Evolutionary conservation across 2,888 invertebrate genomes (phyloP), one percentile per base, ranked within the genome.

Genomic region (Hypsopygia costalis): DNA sequence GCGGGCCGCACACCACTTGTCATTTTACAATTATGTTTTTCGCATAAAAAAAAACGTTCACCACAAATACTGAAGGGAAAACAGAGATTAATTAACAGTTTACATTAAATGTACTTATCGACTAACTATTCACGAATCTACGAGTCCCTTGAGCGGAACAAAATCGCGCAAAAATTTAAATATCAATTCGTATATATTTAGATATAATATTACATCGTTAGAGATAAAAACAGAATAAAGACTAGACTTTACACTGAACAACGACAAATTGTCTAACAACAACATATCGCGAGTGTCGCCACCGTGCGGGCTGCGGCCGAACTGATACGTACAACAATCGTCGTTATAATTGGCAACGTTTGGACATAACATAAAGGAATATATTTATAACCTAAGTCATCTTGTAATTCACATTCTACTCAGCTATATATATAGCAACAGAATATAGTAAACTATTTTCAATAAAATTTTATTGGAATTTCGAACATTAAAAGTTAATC

Each of bases 211-310:
- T 72, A 77, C 77, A 81, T 77, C 74, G 74, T 82, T 80, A 82
- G 73, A 81, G 77, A 82, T 79, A 75, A 74, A 81, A 87, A 87
- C 85, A 86, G 83, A 65, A 85, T 88, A 87, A 85, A 87, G 89
- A 89, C 89, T 89, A 89, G 89, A 89, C 87, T 83, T 85, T 88
- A 89, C 88, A 89, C 87, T 86, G 87, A 87, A 81, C 78, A 88
- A 85, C 83, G 82, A 82, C 76, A 77, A 80, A 65, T 74, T 74
- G 72, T 78, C 81, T 75, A 82, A 83, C 79, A 79, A 80, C 81
- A 78, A 81, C 72, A 69, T 72, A 73, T 70, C 76, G 80, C 76
- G 62, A 62, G 57, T 54, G 57, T 52, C 69, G 65, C 51, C 72
- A 52, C 61, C 55, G 55, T 51, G 72, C 66, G 66, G 68, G 55